These are phyloP conservation scores for Diloba caeruleocephala DNA, from an alignment of 2,888 invertebrate genomes.

Conservation along the genomic window DNA sequence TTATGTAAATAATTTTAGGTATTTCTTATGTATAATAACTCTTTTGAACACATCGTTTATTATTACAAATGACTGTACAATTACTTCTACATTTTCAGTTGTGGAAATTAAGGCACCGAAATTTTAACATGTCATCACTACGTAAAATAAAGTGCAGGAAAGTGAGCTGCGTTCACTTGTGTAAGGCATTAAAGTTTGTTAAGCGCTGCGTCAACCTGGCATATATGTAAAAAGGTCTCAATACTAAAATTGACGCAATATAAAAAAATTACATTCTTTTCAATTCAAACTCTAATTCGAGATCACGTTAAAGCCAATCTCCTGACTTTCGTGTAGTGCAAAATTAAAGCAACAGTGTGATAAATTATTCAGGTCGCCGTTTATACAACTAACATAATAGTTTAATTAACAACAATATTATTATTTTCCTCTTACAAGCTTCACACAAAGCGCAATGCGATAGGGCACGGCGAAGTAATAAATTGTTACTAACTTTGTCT, in stretches of 20 bases:
- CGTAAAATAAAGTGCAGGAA: too few species aligned
- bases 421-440: constrained; percentile 51
- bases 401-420: constrained; percentile 58
- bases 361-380: constrained; percentile 76
- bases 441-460: constrained; percentile 36
- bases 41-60: too few species aligned
- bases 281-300: constrained; percentile 81
- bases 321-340: constrained; percentile 79
- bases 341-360: constrained; percentile 82
- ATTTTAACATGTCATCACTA: too few species aligned
- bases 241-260: constrained; percentile 45
- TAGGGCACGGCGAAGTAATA: constrained; percentile 15
- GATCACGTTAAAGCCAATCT: constrained; percentile 82
- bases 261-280: constrained; percentile 57
- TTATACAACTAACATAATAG: constrained; percentile 48
- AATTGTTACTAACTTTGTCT: neutral
- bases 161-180: constrained; percentile 1
- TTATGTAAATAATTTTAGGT: too few species aligned
- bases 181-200: constrained; percentile 11
- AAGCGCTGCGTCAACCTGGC: constrained; percentile 32
- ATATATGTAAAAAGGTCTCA: constrained; percentile 13
- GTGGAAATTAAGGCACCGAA: constrained; percentile 35
- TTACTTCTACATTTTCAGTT: neutral
- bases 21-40: too few species aligned
- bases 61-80: too few species aligned